Evolutionary conservation across 37 sponge, comb jelly and placozoan genomes (phyloP).

Genomic region (Hexactinellida sp.): DNA sequence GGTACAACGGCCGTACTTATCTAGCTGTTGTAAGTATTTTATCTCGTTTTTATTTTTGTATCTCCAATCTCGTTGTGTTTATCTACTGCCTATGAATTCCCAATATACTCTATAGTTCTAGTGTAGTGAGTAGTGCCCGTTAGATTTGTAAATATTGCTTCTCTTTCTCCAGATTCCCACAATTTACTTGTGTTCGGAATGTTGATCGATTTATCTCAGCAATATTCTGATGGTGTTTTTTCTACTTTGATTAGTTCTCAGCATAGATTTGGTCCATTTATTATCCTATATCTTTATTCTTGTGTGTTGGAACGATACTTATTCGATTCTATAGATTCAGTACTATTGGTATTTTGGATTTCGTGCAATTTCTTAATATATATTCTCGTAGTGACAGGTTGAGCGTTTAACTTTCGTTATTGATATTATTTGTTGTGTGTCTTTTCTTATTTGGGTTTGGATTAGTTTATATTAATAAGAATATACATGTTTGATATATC

Average conservation of each 20-base stretch:
- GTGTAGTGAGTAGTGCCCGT: not conserved
- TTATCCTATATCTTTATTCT: not conserved
- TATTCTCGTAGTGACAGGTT: conserved; percentile 15
- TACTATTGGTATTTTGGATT: conserved; percentile 15
- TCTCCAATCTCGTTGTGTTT: conserved; percentile 9
- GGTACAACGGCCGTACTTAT: not conserved
- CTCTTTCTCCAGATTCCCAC: not conserved
- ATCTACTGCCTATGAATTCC: conserved; percentile 12
- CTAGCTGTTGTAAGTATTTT: conserved; percentile 18
- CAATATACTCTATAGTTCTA: not conserved
- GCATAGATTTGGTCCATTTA: conserved; percentile 2
- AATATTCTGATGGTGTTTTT: conserved; percentile 16
- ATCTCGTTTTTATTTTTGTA: conserved; percentile 16
- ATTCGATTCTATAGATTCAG: conserved; percentile 14
- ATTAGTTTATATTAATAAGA: not conserved
- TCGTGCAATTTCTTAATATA: conserved; percentile 14
- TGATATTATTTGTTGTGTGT: not conserved
- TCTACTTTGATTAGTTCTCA: not conserved
- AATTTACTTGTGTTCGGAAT: not conserved
- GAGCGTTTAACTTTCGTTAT: not conserved
- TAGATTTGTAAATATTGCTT: conserved; percentile 14
- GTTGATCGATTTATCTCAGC: not conserved
- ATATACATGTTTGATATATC: not conserved
- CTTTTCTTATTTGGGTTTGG: not conserved
- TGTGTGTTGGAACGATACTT: not conserved